These are phyloP conservation scores for Heterohyrax brucei DNA, from an alignment of 2,797 vertebrate genomes.

Conservation along the genomic window DNA sequence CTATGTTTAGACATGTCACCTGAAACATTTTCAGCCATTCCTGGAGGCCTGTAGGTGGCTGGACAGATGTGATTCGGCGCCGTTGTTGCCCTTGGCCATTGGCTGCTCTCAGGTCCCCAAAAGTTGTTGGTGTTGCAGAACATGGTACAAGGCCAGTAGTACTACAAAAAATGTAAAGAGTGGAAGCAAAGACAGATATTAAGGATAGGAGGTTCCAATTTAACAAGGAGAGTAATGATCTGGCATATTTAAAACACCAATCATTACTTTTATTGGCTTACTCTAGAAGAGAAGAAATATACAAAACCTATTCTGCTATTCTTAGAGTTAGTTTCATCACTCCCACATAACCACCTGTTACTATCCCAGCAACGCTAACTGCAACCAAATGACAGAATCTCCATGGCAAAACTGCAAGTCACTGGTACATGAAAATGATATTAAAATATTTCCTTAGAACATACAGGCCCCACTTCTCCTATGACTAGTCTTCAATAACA, in stretches of 20 bases:
- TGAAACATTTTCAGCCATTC: conserved; percentile 99
- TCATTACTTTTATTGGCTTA: conserved; percentile 65
- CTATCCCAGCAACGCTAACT: conserved; percentile 45
- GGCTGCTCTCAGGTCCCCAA: conserved; percentile 98
- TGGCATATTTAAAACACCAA: conserved; percentile 24
- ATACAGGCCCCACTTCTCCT: conserved; percentile 25
- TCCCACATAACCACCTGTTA: conserved; percentile 73
- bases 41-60: conserved; percentile 98
- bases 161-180: conserved; percentile 89
- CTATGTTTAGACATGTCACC: conserved; percentile 91
- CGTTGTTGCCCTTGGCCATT: conserved; percentile 98
- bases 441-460: conserved; percentile 63
- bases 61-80: conserved; percentile 97
- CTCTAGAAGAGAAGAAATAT: neutral
- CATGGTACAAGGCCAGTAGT: conserved; percentile 97
- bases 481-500: neutral
- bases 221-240: conserved; percentile 45
- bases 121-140: conserved; percentile 98
- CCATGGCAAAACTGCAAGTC: conserved; percentile 64
- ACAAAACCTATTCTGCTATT: conserved; percentile 74
- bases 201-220: neutral
- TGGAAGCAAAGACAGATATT: neutral
- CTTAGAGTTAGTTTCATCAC: conserved; percentile 54
- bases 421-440: conserved; percentile 23
- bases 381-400: conserved; percentile 60